Evolutionary conservation across 1,140 invertebrate species (phyloP), one percentile per base, ranked within the genome.

Genomic region (Drosophila equinoxialis): DNA sequence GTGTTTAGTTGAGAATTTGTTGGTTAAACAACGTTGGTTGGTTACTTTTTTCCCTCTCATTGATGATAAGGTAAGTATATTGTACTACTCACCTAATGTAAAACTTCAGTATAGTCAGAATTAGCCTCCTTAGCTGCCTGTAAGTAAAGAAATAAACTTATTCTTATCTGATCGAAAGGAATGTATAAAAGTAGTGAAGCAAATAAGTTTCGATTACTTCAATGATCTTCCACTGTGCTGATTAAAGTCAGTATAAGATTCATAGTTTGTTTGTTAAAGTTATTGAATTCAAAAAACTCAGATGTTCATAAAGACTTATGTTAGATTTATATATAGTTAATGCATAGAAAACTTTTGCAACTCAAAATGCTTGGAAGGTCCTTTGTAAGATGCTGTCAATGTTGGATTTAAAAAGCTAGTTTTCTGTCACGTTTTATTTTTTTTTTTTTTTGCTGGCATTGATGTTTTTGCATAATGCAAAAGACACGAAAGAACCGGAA

Each of bases 51-150:
- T 74, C 59, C 71, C 59, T 20, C 1, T 45, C 13, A 17, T 45
- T 45, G 7, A 3, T 23, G 3, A 51, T 64, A 11, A 8, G 83
- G 83, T 85, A 85, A 85, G 82, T 85, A 85, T 54, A n/a, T n/a
- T n/a, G n/a, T 85, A 81, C 57, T n/a, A 65, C 51, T 59, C 58
- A 74, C 66, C 41, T 64, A 33, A 55, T 48, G 23, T 14, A 64
- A 59, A 66, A 55, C 7, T 51, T 7, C 2, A 59, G 20, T 39
- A 42, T 6, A 30, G 30, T 37, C 7, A 10, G 13, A 6, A 33
- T 23, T 7, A 10, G 33, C 11, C 33, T 59, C 14, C n/a, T 11
- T 51, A 6, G 45, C 17, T 33, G 51, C 13, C 60, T 75, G 59
- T 3, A 72, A 67, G 23, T 13, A 20, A 64, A 64, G 45, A 51